Evolutionary conservation across 2,888 invertebrate genomes (phyloP).

Genomic region (Bibio marci): DNA sequence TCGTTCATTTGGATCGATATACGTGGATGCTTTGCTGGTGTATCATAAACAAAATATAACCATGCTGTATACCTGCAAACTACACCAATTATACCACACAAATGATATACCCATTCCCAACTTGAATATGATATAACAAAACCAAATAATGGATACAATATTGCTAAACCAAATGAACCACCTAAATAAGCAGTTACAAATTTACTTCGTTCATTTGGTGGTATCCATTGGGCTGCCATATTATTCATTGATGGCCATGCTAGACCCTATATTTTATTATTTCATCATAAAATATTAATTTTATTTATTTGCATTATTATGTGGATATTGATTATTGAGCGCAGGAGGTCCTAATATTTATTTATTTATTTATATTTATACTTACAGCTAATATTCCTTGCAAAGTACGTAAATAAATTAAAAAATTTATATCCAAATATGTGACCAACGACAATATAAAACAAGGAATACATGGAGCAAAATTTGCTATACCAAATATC

Average conservation of each 20-base stretch:
- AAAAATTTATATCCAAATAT: slow-evolving; percentile 33
- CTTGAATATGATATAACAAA: slow-evolving; percentile 42
- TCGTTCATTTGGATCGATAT: slow-evolving; percentile 39
- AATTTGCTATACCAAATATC: slow-evolving; percentile 48
- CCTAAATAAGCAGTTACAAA: slow-evolving; percentile 46
- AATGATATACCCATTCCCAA: too few relatives aligned
- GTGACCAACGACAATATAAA: slow-evolving; percentile 48
- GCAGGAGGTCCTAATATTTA: neutral
- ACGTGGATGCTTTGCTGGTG: slow-evolving; percentile 50
- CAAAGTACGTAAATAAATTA: slow-evolving; percentile 41
- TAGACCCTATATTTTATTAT: slow-evolving; percentile 41
- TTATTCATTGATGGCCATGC: slow-evolving; percentile 65
- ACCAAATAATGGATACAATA: slow-evolving; percentile 54
- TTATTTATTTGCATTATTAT: too few relatives aligned
- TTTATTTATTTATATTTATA: neutral
- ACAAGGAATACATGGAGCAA: slow-evolving; percentile 42
- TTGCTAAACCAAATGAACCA: slow-evolving; percentile 45
- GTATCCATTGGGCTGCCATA: slow-evolving; percentile 65
- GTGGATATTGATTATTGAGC: neutral
- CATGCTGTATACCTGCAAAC: slow-evolving; percentile 50
- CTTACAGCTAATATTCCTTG: slow-evolving; percentile 39
- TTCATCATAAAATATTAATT: too few relatives aligned
- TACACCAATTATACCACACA: slow-evolving; percentile 40
- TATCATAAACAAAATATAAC: slow-evolving; percentile 40
- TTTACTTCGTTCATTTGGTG: too few relatives aligned